phyloP scores from a whole-genome alignment of 2,113 vertebrate species.

The Mastomys coucha region DNA sequence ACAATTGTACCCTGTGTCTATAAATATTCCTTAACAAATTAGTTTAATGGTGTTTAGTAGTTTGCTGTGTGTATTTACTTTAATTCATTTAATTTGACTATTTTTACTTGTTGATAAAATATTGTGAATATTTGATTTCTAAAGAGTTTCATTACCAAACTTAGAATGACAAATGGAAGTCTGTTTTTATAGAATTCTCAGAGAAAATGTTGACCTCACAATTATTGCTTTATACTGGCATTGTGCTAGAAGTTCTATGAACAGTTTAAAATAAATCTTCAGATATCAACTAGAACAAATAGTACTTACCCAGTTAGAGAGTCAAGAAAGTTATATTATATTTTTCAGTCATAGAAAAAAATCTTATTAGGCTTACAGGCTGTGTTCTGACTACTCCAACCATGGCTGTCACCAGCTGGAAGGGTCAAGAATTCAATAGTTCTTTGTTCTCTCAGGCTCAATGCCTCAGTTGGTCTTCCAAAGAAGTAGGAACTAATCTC shows the following conservation, averaged over 20 bases:
- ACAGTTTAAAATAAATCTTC: not conserved
- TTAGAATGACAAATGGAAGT: not conserved
- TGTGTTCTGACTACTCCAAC: not conserved
- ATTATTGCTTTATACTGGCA: not conserved
- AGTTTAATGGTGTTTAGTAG: not conserved
- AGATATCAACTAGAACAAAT: not conserved
- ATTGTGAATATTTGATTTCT: conserved; percentile 11
- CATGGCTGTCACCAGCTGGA: not conserved
- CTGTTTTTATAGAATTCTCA: not conserved
- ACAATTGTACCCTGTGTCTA: not conserved
- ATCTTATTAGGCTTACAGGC: not conserved
- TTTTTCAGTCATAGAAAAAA: not conserved
- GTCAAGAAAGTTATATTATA: not conserved
- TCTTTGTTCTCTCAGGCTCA: not conserved
- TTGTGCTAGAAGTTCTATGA: not conserved
- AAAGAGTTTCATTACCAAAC: not conserved
- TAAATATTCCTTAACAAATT: conserved; percentile 2
- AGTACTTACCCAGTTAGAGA: not conserved
- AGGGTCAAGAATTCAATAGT: not conserved
- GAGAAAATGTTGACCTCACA: not conserved
- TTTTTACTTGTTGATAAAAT: conserved; percentile 23
- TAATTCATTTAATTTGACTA: not conserved
- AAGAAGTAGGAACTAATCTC: not conserved
- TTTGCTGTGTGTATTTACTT: not conserved
- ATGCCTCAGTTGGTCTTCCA: not conserved